Conservation (phyloP, 2,797 vertebrate genomes). For the Anabacerthia variegaticeps region DNA sequence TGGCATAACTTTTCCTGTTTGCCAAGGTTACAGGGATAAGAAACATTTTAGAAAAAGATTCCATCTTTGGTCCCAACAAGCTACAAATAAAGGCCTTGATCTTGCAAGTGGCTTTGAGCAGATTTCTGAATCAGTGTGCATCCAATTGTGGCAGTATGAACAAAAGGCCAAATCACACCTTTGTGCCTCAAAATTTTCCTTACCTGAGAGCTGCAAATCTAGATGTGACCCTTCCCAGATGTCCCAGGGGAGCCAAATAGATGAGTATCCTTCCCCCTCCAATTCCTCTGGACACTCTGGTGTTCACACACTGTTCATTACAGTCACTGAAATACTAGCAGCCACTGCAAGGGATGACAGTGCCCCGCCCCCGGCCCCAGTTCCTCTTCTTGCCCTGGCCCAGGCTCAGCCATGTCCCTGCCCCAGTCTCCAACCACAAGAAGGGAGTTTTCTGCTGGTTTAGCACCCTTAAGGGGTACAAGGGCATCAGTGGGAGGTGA, state of each 20-base stretch:
- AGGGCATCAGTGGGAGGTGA: not conserved
- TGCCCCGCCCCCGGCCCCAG: not conserved
- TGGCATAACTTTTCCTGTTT: not conserved
- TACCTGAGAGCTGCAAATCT: not conserved
- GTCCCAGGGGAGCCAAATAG: not conserved
- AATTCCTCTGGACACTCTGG: not conserved
- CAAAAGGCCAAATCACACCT: not conserved
- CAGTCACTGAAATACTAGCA: not conserved
- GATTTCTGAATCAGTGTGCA: not conserved
- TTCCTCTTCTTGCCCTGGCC: not conserved
- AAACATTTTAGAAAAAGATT: not conserved
- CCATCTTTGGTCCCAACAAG: not conserved
- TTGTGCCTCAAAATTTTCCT: not conserved
- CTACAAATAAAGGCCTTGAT: slow-evolving; percentile 16
- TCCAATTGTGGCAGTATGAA: rapidly evolving
- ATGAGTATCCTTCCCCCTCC: not conserved
- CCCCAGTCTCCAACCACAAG: not conserved
- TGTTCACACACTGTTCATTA: not conserved
- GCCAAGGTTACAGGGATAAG: not conserved
- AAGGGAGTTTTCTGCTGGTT: not conserved
- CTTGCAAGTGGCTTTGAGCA: slow-evolving; percentile 20
- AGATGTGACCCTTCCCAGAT: not conserved
- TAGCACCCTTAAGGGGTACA: not conserved
- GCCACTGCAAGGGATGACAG: rapidly evolving
- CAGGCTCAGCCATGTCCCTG: not conserved